Conservation (phyloP, 2,797 vertebrate genomes). For the Rhabdophis nuchalis region DNA sequence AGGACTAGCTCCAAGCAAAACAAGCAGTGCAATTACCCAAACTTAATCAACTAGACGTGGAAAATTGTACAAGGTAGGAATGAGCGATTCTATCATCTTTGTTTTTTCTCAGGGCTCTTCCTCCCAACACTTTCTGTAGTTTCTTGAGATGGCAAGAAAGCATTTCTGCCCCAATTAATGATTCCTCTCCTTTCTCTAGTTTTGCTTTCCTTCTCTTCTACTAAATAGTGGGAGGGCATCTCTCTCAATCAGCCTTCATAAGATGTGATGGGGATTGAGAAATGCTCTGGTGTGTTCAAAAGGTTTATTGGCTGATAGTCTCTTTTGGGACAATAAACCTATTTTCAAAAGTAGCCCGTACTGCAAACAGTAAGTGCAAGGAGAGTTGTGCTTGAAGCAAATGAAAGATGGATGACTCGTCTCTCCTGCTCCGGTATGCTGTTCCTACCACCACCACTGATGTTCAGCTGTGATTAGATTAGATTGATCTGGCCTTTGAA, state of each 20-base stretch:
- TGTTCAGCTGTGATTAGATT: background rate
- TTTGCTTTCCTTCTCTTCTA: background rate
- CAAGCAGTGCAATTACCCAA: background rate
- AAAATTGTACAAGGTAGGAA: background rate
- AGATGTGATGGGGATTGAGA: background rate
- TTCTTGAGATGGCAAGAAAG: background rate
- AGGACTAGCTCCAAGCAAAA: background rate
- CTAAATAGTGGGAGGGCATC: background rate
- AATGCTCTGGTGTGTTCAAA: background rate
- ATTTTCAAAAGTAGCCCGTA: background rate
- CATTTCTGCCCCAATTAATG: background rate
- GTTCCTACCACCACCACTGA: background rate
- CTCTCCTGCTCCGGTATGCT: background rate
- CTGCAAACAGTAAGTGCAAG: background rate
- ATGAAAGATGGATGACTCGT: background rate
- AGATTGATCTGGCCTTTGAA: background rate
- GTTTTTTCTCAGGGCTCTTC: background rate
- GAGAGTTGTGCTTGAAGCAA: background rate
- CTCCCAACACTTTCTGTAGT: background rate
- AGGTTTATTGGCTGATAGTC: background rate
- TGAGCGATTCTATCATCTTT: background rate
- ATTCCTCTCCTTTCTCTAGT: background rate
- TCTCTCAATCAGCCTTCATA: background rate
- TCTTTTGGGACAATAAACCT: background rate
- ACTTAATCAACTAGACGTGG: background rate